Base-by-base conservation (phyloP, 2,113 vertebrate species). In the Pedionomus torquatus region DNA sequence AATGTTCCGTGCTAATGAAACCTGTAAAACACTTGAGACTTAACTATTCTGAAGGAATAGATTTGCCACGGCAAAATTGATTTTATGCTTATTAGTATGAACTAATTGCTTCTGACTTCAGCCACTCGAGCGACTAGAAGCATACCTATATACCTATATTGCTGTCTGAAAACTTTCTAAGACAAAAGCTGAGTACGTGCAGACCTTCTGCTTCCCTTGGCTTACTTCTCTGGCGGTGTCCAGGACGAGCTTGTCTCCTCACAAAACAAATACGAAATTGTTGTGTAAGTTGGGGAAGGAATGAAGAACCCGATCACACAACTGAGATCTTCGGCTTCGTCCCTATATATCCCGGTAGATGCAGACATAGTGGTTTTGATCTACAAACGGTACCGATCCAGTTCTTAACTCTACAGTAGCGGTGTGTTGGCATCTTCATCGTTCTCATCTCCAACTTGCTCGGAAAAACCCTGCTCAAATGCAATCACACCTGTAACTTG, bases 401-500 rank as follows among this genome's bases (percentile, higher is more conserved):
- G 80, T 96, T 96, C 86, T 97, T 98, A 95, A 98, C 83, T 96
- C 97, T 97, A 70, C 97, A 71, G 87, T 97, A 94, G 90, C 96
- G 97, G 76, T 96, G 93, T 86, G 60, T 95, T 97, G 95, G 90
- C 82, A 97, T 79, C 95, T 95, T 91, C 94, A 94, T 94, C 68
- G 94, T 88, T 97, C 95, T 84, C 97, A 96, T 97, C 93, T 97
- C 96, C 95, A 98, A 97, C 88, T 98, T 96, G 87, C 83, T 97
- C 0, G 52, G 83, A 91, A 96, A 97, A 93, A 91, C 52, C 96
- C 80, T 94, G 71, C 82, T 97, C 84, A 96, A 93, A 80, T 90
- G 48, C 87, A 93, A 63, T 88, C 75, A 95, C 71, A 94, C 61
- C 51, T 98, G 96, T 98, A 97, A 97, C 93, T 84, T 97, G 83